Evolutionary conservation across 2,113 vertebrate species (phyloP).

Genomic region (Mionectes macconnelli): DNA sequence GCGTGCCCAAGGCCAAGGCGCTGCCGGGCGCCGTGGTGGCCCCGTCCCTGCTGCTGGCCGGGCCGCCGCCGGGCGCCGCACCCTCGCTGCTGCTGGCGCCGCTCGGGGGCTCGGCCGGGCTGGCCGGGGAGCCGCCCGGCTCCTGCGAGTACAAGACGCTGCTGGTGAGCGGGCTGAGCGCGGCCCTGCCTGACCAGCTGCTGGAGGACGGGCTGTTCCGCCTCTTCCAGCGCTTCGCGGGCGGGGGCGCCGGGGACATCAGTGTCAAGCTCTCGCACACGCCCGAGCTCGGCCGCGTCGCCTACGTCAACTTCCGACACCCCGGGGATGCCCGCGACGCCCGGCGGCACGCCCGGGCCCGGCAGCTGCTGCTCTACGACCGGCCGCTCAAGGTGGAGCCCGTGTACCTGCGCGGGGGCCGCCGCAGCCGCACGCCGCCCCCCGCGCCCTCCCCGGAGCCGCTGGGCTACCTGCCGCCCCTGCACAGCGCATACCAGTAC

Average conservation of each 20-base stretch:
- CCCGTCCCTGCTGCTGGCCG: conserved; percentile 59
- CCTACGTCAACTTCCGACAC: conserved; percentile 95
- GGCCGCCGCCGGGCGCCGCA: conserved; percentile 60
- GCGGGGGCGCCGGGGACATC: conserved; percentile 83
- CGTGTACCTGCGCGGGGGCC: conserved; percentile 83
- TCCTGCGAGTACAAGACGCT: conserved; percentile 91
- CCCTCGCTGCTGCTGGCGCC: conserved; percentile 60
- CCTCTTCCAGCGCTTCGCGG: conserved; percentile 92
- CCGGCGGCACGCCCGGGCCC: conserved; percentile 85
- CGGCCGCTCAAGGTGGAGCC: conserved; percentile 93
- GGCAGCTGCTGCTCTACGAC: conserved; percentile 88
- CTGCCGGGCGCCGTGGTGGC: conserved; percentile 60
- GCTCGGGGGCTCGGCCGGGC: conserved; percentile 64
- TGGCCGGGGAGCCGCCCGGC: conserved; percentile 66
- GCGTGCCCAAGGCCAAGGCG: conserved; percentile 50
- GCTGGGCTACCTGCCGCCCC: conserved; percentile 78
- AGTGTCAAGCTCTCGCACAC: conserved; percentile 95
- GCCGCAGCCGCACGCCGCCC: conserved; percentile 72
- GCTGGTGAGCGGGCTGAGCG: conserved; percentile 92
- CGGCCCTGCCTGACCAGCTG: conserved; percentile 91
- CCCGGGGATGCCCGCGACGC: conserved; percentile 94
- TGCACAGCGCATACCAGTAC: conserved; percentile 84
- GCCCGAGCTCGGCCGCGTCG: conserved; percentile 91
- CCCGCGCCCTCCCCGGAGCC: conserved; percentile 82
- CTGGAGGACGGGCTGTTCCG: conserved; percentile 95